Conservation (phyloP, 2,888 invertebrate species). For the Marronus borbonicus region DNA sequence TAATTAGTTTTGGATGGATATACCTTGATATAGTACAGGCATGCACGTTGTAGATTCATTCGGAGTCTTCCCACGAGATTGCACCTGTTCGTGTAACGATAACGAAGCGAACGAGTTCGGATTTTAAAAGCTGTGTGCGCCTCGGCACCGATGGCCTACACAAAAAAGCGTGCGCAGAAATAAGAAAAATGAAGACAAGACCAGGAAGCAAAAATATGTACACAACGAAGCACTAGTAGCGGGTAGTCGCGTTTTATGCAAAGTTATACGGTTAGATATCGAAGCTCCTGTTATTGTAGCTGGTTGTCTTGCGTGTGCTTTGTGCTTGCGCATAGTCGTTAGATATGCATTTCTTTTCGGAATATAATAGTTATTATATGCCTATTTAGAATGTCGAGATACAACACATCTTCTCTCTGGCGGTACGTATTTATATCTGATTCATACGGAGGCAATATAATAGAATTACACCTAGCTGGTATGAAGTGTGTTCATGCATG, state of each 20-base stretch:
- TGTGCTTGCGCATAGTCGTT: constrained; percentile 22
- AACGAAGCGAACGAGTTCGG: constrained; percentile 54
- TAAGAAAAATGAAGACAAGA: constrained; percentile 36
- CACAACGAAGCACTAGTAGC: constrained; percentile 19
- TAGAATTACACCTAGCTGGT: constrained; percentile 40
- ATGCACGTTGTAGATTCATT: constrained; percentile 32
- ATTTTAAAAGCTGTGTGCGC: constrained; percentile 36
- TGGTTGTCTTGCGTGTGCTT: constrained; percentile 27
- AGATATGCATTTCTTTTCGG: constrained; percentile 38
- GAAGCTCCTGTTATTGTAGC: constrained; percentile 11
- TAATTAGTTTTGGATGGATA: constrained; percentile 44
- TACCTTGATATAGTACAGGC: constrained; percentile 9
- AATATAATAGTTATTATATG: constrained; percentile 46
- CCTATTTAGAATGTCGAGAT: constrained; percentile 34
- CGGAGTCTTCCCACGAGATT: constrained; percentile 55
- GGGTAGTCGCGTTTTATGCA: constrained; percentile 29
- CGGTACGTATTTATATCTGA: constrained; percentile 29
- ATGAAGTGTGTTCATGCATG: constrained; percentile 36
- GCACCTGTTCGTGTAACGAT: constrained; percentile 54
- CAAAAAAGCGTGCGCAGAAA: constrained; percentile 28
- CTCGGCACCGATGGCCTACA: neutral
- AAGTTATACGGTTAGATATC: constrained; percentile 23
- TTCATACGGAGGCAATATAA: constrained; percentile 33
- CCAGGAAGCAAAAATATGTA: constrained; percentile 37
- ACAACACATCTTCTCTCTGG: constrained; percentile 17